Evolutionary conservation across 2,888 invertebrate genomes (phyloP), one percentile per base, ranked within the genome.

Genomic region (Phalera bucephala): DNA sequence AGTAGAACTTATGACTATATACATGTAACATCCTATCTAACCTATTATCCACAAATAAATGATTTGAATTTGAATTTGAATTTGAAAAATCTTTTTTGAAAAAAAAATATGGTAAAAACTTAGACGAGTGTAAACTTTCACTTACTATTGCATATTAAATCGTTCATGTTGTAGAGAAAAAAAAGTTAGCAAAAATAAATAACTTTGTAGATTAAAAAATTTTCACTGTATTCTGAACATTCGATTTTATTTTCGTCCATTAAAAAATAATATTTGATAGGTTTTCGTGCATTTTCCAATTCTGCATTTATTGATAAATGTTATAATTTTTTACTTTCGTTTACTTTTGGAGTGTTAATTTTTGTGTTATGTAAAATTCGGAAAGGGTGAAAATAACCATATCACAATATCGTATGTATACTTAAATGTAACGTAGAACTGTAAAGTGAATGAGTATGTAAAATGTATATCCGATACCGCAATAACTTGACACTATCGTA

Each of bases 381-480:
- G 54, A 66, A 66, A 73, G 75, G 79, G 74, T 79, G 74, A 71
- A 80, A 61, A 73, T 72, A 75, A 83, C 80, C 88, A 88, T 88
- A 88, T 88, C 88, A 88, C 86, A 72, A 69, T 62, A 80, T 77
- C 72, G 60, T 80, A 83, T 80, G 74, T 80, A 78, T 80, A 81
- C 70, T 73, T 74, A 64, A 17, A 50, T 60, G 59, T 71, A 71
- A 70, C 58, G 61, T 76, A 77, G 72, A 60, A 50, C 61, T 70
- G 62, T 70, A 70, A 61, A 64, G 64, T 67, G 68, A 64, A 61
- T 59, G 58, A 63, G 49, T 77, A 71, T 72, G 54, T 68, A 64
- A 65, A 72, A 73, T 70, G 66, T 73, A 75, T 82, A 53, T 66
- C 77, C 72, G 69, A 72, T 64, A 59, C 66, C 64, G 61, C 64